These are phyloP conservation scores for Theretra japonica DNA, from an alignment of 2,888 invertebrate genomes.

Conservation along the genomic window DNA sequence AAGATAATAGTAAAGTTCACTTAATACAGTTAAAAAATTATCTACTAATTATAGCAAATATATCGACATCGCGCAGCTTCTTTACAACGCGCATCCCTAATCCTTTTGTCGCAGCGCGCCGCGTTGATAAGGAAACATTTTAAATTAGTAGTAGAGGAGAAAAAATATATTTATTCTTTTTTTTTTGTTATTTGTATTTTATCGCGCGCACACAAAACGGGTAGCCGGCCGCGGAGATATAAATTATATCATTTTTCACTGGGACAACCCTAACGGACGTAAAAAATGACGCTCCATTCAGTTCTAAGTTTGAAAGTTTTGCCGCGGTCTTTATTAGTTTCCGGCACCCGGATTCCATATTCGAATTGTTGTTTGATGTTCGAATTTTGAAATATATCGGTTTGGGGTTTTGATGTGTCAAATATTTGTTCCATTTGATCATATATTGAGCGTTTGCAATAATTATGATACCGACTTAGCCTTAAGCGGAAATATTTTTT, in stretches of 20 bases:
- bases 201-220: constrained; percentile 80
- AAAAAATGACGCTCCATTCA: constrained; percentile 83
- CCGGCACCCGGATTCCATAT: constrained; percentile 77
- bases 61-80: constrained; percentile 21
- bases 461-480: not conserved
- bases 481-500: no score
- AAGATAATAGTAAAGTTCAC: not conserved
- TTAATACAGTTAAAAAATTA: not conserved
- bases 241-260: constrained; percentile 85
- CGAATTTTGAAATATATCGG: constrained; percentile 40
- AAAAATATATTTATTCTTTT: constrained; percentile 75
- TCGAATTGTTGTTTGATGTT: constrained; percentile 42
- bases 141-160: constrained; percentile 82
- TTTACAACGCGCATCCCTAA: constrained; percentile 54
- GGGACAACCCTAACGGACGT: constrained; percentile 82
- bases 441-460: not conserved
- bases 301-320: constrained; percentile 80
- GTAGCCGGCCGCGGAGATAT: constrained; percentile 83
- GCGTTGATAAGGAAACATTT: constrained; percentile 85
- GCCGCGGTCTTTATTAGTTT: constrained; percentile 84
- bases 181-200: constrained; percentile 80
- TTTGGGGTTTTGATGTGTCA: not conserved
- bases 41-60: not conserved
- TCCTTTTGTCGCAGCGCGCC: constrained; percentile 77
- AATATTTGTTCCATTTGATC: not conserved